These are phyloP conservation scores for Iphiclides podalirius DNA, from an alignment of 2,888 invertebrate species.

Conservation along the genomic window DNA sequence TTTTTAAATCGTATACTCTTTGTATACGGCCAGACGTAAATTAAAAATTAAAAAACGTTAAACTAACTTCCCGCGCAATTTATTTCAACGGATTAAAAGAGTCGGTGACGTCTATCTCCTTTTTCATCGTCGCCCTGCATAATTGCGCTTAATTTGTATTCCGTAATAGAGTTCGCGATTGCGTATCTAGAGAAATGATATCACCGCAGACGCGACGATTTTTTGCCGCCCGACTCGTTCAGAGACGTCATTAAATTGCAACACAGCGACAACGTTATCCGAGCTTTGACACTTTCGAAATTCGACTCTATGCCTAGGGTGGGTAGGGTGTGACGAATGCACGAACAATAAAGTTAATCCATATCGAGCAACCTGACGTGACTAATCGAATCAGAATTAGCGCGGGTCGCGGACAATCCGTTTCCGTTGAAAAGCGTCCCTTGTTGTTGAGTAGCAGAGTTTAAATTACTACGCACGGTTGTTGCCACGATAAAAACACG, in stretches of 20 bases:
- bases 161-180: conserved; percentile 16
- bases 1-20: not conserved
- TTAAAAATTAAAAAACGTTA: not conserved
- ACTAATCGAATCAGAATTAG: conserved; percentile 51
- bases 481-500: conserved; percentile 12
- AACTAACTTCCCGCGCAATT: not conserved
- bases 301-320: conserved; percentile 25
- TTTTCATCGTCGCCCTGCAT: not conserved
- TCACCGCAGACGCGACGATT: conserved; percentile 50
- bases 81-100: not conserved
- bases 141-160: conserved; percentile 21
- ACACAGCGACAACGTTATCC: conserved; percentile 29
- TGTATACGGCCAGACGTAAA: no score
- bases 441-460: conserved; percentile 1
- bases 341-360: conserved; percentile 17
- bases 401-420: conserved; percentile 16
- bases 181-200: conserved; percentile 39
- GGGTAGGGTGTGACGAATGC: not conserved
- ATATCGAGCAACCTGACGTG: conserved; percentile 30
- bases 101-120: not conserved
- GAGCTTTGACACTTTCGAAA: conserved; percentile 31
- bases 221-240: conserved; percentile 43
- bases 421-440: conserved; percentile 3
- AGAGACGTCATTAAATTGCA: conserved; percentile 46
- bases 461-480: conserved; percentile 4